Base-by-base conservation (phyloP, 2,797 vertebrate genomes). In the Oophaga sylvatica region DNA sequence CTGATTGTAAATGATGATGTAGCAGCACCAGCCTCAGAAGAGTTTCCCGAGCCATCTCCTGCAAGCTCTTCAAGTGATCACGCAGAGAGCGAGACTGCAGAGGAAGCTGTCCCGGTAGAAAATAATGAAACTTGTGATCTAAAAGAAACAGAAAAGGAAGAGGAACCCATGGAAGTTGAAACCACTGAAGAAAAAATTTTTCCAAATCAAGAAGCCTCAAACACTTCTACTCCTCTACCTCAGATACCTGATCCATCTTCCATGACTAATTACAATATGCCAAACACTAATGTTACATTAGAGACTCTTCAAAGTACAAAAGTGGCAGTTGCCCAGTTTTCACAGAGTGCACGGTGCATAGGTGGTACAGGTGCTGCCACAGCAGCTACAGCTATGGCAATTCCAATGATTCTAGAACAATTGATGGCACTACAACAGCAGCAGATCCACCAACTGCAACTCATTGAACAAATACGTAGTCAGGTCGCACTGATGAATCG, bases 361-460 rank as follows among this genome's bases (percentile, higher is more conserved):
- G 88, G 94, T 1, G 94, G 92, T 0, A 60, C 95, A 0, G 92
- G 92, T 87, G 70, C 91, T 17, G 91, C 90, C 5, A 90, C 92
- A 0, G 94, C 96, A 84, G 96, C 97, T 88, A 95, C 94, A 0
- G 96, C 97, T 0, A 96, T 97, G 94, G 98, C 98, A 85, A 97
- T 99, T 89, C 98, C 98, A 83, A 95, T 98, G 97, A 99, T 99
- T 90, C 94, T 99, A 90, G 98, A 99, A 92, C 98, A 99, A 94
- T 94, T 99, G 83, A 96, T 99, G 96, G 97, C 98, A n/a, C 93
- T 99, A 80, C 98, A 99, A 92, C 98, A 99, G 93, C 98, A 99
- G 92, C 98, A 99, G 92, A 97, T 99, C 77, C 98, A 98, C 92
- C 98, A 99, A 94, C 95, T 99, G 89, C 98, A 99, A 95, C 95